Percentiles rank a stretch among this genome's conserved stretches.
phyloP scores from a whole-genome alignment of 2,113 vertebrate genomes.

The Hipposideros armiger region DNA sequence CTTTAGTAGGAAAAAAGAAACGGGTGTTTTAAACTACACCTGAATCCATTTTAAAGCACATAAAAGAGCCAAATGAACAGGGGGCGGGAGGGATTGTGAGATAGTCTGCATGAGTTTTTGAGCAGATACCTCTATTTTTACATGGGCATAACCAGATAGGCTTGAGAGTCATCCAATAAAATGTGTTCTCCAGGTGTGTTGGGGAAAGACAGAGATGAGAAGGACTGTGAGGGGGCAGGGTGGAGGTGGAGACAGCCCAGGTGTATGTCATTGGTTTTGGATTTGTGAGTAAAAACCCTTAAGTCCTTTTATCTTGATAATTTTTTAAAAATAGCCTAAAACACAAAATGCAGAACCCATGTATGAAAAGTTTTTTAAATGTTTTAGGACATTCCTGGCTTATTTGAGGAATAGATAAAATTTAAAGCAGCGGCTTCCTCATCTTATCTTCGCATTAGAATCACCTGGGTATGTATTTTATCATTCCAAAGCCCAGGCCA shows the following conservation, averaged over 20 bases:
- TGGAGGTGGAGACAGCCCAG: neutral
- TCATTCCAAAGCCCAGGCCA: neutral
- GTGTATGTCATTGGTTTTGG: neutral
- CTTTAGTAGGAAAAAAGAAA: neutral
- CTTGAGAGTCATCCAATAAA: neutral
- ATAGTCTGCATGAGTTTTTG: neutral
- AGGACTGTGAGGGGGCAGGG: accelerated
- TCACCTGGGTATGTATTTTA: neutral
- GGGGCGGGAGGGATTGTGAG: neutral
- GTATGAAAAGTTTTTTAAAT: neutral
- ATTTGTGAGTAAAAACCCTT: neutral
- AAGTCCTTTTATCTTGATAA: neutral
- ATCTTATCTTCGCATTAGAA: neutral
- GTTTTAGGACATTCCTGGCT: neutral
- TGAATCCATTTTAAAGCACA: slow-evolving; percentile 33
- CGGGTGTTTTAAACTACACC: neutral
- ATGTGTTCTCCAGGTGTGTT: neutral
- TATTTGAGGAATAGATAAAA: neutral
- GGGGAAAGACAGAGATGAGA: neutral
- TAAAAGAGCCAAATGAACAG: neutral
- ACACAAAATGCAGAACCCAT: neutral
- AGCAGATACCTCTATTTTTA: neutral
- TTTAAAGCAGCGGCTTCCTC: neutral
- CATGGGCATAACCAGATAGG: neutral
- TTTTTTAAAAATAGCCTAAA: neutral